Percentiles rank a stretch among this genome's conserved stretches.
These are phyloP conservation scores for Papilio protenor DNA, from an alignment of 2,888 invertebrate species.

Conservation along the genomic window DNA sequence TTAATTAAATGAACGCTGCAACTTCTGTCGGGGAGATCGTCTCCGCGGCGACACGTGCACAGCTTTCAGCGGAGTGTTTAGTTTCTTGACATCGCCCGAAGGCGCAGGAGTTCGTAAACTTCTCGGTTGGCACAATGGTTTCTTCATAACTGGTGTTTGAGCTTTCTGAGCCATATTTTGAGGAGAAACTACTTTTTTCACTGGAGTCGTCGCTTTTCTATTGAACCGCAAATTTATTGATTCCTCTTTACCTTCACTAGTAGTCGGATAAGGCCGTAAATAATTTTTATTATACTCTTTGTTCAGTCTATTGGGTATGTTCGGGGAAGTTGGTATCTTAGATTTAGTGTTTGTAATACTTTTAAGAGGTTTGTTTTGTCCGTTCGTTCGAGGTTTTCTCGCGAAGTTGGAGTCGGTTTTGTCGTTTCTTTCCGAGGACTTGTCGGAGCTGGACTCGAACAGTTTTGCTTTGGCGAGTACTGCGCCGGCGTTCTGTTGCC, in stretches of 20 bases:
- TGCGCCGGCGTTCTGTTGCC: constrained; percentile 91
- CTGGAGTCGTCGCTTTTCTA: constrained; percentile 66
- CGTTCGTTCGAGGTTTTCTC: constrained; percentile 70
- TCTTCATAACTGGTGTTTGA: constrained; percentile 84
- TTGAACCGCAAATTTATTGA: constrained; percentile 60
- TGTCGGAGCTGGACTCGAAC: constrained; percentile 86
- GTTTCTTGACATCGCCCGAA: constrained; percentile 72
- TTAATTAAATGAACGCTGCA: constrained; percentile 48
- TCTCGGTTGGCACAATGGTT: constrained; percentile 84
- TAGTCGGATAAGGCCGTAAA: constrained; percentile 27
- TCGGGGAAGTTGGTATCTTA: constrained; percentile 55
- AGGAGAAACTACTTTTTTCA: constrained; percentile 67
- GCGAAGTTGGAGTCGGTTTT: constrained; percentile 69
- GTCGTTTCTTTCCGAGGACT: constrained; percentile 73
- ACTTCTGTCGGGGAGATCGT: constrained; percentile 73
- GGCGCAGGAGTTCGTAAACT: constrained; percentile 77
- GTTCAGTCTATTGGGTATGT: constrained; percentile 52
- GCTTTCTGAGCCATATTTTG: constrained; percentile 57
- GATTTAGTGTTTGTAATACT: constrained; percentile 63
- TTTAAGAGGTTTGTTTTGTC: constrained; percentile 63
- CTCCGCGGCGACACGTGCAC: constrained; percentile 76
- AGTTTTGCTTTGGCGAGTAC: constrained; percentile 91
- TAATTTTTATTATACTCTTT: constrained; percentile 33
- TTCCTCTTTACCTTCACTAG: constrained; percentile 59
- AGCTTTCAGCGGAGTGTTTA: constrained; percentile 85